Evolutionary conservation across 1,140 invertebrate genomes (phyloP).

Genomic region (Scaptomyza hsui): DNA sequence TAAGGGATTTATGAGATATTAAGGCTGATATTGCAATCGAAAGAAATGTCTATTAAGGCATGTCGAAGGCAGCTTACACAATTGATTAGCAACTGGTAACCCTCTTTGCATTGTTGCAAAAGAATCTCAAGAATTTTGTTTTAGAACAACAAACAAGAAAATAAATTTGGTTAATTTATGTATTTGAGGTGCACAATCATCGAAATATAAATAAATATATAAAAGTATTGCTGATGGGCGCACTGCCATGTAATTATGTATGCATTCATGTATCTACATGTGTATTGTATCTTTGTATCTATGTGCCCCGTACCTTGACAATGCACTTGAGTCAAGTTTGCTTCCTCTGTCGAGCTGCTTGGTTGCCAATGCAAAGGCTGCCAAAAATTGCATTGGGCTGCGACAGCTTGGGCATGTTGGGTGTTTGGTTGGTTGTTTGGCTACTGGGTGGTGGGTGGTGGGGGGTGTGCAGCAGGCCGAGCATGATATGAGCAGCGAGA

Average conservation of each 20-base stretch:
- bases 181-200: slow-evolving; percentile 31
- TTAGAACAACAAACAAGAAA: slow-evolving; percentile 31
- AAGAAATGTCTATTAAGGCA: slow-evolving; percentile 11
- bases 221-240: slow-evolving; percentile 38
- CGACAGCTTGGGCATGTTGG: slow-evolving; percentile 9
- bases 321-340: slow-evolving; percentile 80
- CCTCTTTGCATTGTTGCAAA: neutral
- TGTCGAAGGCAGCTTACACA: slow-evolving; percentile 39
- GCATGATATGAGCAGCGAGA: slow-evolving; percentile 26
- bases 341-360: slow-evolving; percentile 64
- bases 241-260: slow-evolving; percentile 64
- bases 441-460: neutral
- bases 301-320: slow-evolving; percentile 58
- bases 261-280: slow-evolving; percentile 5
- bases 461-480: slow-evolving; percentile 16
- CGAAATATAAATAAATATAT: slow-evolving; percentile 49
- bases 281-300: slow-evolving; percentile 5
- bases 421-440: neutral
- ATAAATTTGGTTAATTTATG: slow-evolving; percentile 53
- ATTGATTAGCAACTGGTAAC: slow-evolving; percentile 43
- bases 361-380: slow-evolving; percentile 55
- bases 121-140: slow-evolving; percentile 28
- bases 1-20: slow-evolving; percentile 69
- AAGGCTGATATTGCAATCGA: slow-evolving; percentile 39
- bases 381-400: slow-evolving; percentile 54